Percentiles rank a stretch among this genome's conserved stretches.
These are phyloP conservation scores for Mormyrus proboscirostris DNA, from an alignment of 2,797 vertebrate genomes.

Conservation along the genomic window DNA sequence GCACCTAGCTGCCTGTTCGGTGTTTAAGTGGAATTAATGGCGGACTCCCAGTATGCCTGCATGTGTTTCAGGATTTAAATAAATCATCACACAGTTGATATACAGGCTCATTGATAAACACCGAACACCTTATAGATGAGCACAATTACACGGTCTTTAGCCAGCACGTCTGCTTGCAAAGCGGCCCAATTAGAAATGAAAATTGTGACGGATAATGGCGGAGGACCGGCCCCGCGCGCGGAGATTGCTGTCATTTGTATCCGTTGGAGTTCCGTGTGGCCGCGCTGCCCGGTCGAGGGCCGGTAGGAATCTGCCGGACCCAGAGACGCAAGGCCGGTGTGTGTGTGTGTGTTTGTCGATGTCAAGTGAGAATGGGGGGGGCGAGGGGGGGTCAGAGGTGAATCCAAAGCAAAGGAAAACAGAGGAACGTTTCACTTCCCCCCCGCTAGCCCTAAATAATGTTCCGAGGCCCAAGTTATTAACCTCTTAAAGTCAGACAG, in stretches of 20 bases:
- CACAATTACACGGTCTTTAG: conserved; percentile 69
- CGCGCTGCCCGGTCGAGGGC: conserved; percentile 53
- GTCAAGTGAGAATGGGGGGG: conserved; percentile 21
- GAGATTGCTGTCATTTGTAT: conserved; percentile 72
- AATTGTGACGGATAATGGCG: conserved; percentile 69
- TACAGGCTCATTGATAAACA: conserved; percentile 58
- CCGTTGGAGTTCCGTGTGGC: conserved; percentile 58
- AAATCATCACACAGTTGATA: conserved; percentile 58
- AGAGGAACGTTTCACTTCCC: conserved; percentile 59
- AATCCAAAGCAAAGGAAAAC: conserved; percentile 47
- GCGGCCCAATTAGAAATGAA: conserved; percentile 52
- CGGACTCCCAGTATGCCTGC: conserved; percentile 31
- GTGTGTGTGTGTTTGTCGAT: conserved; percentile 37
- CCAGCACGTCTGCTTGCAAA: conserved; percentile 53
- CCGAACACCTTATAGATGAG: conserved; percentile 51
- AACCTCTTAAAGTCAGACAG: conserved; percentile 65
- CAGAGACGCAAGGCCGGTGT: conserved; percentile 28
- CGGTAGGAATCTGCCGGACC: conserved; percentile 36
- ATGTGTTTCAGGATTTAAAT: conserved; percentile 50
- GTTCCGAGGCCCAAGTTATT: conserved; percentile 70
- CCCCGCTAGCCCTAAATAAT: conserved; percentile 65
- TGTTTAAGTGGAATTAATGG: conserved; percentile 7
- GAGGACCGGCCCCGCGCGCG: conserved; percentile 51
- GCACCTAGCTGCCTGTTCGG: neutral
- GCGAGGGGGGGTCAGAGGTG: conserved; percentile 49